Evolutionary conservation across 2,888 invertebrate species (phyloP), one percentile per base, ranked within the genome.

Genomic region (Eupithecia pulchellata): DNA sequence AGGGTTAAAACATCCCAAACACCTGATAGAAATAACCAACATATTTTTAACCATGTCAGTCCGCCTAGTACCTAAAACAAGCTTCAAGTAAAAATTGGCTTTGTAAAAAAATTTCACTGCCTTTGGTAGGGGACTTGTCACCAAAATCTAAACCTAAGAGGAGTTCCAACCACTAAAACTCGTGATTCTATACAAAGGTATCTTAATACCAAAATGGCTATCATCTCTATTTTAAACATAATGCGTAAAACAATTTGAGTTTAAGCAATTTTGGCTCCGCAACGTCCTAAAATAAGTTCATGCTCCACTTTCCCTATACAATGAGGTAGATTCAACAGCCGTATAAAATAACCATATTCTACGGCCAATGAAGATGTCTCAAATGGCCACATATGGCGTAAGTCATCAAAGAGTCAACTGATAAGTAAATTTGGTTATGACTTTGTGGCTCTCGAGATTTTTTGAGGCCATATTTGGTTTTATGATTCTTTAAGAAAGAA

Each of bases 221-320:
- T 20, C 20, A 47, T 9, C 42, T n/a, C 6, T 47, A 47, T 47
- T 20, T n/a, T 42, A n/a, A n/a, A 42, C 20, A 47, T 20, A 47
- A 42, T 11, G 9, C 11, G 20, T 20, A 68, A 61, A 73, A 74
- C 60, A 42, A 72, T 77, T 75, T 76, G 71, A 75, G 75, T 64
- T 69, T 74, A 73, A 74, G 77, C 71, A 74, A 77, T 71, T 64
- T 58, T 47, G 66, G n/a, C 47, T 66, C 63, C 55, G 58, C 73
- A 78, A 73, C 64, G 64, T 74, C 75, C 61, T 66, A 72, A 75
- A 73, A 71, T 78, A 81, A 78, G 73, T 82, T 79, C 81, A 84
- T 79, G 87, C 82, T 88, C 87, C 76, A 87, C 80, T 87, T 88
- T 86, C 78, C 77, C 67, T 36, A 58, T 67, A 87, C 85, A 87